Percentiles rank a stretch among this genome's conserved stretches.
These are phyloP conservation scores for Solea solea DNA, from an alignment of 2,113 vertebrate species.

Conservation along the genomic window DNA sequence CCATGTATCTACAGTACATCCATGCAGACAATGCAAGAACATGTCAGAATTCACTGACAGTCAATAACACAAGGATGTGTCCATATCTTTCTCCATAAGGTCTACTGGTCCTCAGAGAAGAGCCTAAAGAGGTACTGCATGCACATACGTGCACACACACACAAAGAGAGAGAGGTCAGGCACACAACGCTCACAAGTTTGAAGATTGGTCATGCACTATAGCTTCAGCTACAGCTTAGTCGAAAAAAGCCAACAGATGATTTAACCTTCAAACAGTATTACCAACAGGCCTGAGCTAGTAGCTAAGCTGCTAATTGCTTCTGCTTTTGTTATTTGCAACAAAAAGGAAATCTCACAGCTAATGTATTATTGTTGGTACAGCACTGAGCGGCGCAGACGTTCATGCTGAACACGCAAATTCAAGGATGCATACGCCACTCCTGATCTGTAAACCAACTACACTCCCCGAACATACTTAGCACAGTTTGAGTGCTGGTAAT, in stretches of 20 bases:
- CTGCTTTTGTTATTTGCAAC: background rate
- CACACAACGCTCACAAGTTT: background rate
- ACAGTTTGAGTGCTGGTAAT: slow-evolving; percentile 43
- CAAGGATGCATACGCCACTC: background rate
- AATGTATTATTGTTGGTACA: slow-evolving; percentile 4
- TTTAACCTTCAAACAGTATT: slow-evolving; percentile 17
- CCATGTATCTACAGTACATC: no score
- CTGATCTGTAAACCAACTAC: background rate
- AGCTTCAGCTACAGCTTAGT: slow-evolving; percentile 28
- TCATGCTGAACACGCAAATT: background rate
- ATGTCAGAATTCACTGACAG: no score
- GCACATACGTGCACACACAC: no score
- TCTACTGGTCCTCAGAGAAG: no score
- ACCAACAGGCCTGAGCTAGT: background rate
- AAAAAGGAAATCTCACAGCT: slow-evolving; percentile 2
- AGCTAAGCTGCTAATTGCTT: slow-evolving; percentile 7
- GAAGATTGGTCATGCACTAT: slow-evolving; percentile 2
- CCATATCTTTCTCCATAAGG: no score
- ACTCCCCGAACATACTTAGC: background rate
- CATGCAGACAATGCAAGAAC: no score
- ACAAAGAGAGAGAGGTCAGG: background rate
- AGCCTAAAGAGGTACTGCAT: no score
- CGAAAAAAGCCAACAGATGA: slow-evolving; percentile 9
- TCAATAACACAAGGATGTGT: no score
- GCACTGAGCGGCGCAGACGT: background rate